These are phyloP conservation scores for Hipposideros armiger DNA, from an alignment of 2,113 vertebrate species.

Conservation along the genomic window DNA sequence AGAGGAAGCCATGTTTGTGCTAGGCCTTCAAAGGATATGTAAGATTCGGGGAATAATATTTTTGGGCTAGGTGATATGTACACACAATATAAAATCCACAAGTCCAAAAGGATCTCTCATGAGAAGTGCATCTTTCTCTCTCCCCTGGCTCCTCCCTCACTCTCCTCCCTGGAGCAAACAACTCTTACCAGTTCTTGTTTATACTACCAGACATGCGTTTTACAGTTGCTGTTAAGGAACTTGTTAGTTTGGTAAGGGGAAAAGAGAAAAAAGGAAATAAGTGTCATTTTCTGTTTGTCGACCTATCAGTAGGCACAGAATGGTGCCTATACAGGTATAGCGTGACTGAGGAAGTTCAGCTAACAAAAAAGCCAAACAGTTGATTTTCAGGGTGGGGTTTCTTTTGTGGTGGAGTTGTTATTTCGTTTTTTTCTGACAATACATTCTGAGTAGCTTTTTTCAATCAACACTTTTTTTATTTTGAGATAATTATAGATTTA, in stretches of 20 bases:
- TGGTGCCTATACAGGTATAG: background rate
- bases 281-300: background rate
- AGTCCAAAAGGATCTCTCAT: background rate
- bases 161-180: background rate
- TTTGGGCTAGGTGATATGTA: background rate
- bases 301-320: background rate
- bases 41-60: background rate
- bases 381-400: background rate
- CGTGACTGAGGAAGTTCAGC: background rate
- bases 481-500: background rate
- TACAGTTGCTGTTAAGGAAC: background rate
- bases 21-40: background rate
- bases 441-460: background rate
- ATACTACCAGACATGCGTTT: background rate
- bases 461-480: background rate
- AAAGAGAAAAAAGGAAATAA: background rate
- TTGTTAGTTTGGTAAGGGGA: background rate
- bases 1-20: background rate
- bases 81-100: background rate
- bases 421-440: background rate
- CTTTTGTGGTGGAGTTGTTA: background rate
- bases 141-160: background rate
- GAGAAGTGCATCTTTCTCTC: background rate
- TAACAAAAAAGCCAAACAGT: background rate
- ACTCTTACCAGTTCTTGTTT: background rate